Evolutionary conservation across 2,888 invertebrate species (phyloP).

Genomic region (Mythimna ferrago): DNA sequence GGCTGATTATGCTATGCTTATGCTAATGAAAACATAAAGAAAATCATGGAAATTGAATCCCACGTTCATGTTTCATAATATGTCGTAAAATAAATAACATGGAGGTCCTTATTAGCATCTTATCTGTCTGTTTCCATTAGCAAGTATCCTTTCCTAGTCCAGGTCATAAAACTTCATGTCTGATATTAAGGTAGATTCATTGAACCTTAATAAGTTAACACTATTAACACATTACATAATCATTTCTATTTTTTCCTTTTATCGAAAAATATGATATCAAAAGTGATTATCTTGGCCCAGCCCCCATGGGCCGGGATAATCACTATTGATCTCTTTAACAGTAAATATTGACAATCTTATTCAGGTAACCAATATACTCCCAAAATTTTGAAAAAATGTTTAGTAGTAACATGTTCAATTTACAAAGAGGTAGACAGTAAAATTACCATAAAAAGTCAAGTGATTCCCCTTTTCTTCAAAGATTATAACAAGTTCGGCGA

Average conservation of each 20-base stretch:
- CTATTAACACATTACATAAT: neutral
- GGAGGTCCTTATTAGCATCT: neutral
- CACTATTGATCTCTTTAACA: neutral
- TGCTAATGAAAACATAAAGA: conserved; percentile 8
- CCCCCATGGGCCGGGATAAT: no score
- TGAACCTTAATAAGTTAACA: neutral
- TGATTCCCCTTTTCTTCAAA: conserved; percentile 19
- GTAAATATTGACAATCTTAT: neutral
- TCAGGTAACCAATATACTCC: neutral
- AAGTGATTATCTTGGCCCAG: no score
- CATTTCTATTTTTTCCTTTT: neutral
- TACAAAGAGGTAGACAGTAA: conserved; percentile 2
- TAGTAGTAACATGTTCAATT: neutral
- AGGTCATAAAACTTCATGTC: neutral
- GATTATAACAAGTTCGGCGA: conserved; percentile 29
- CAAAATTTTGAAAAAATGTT: neutral
- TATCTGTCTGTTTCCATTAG: neutral
- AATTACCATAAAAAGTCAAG: conserved; percentile 20
- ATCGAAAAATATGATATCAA: no score
- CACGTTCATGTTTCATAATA: conserved; percentile 12
- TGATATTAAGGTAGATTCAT: neutral
- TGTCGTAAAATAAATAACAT: conserved; percentile 10
- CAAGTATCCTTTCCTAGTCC: neutral
- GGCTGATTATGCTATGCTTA: no score
- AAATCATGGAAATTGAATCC: conserved; percentile 28